These are phyloP conservation scores for Hydractinia symbiolongicarpus DNA, from an alignment of 30 jellyfish, hydroid and myxozoan genomes.

Conservation along the genomic window DNA sequence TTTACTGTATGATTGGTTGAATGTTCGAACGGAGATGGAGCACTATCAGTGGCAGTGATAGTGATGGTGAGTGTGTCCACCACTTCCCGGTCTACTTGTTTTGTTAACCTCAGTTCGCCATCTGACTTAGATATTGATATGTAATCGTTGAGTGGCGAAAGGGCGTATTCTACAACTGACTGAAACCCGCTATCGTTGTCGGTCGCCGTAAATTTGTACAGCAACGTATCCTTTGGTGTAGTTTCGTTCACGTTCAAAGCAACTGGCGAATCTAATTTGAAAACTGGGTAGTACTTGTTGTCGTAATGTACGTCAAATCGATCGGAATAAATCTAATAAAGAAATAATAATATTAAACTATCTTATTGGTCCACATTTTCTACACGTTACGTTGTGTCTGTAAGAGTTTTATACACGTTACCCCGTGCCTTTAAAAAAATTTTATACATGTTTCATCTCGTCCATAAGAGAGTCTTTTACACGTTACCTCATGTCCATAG, in stretches of 20 bases:
- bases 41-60: constrained; percentile 64
- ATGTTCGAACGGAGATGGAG: constrained; percentile 73
- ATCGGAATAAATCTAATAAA: background rate
- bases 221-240: constrained; percentile 28
- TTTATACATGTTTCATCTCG: too few species aligned
- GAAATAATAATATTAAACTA: background rate
- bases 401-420: too few species aligned
- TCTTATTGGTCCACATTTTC: background rate
- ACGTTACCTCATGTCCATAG: constrained; percentile 55
- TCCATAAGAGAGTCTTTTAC: too few species aligned
- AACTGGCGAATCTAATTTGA: constrained; percentile 26
- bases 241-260: constrained; percentile 43
- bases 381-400: too few species aligned
- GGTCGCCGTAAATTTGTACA: constrained; percentile 52
- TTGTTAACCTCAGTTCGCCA: constrained; percentile 39
- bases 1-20: constrained; percentile 33
- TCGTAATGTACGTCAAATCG: constrained; percentile 40
- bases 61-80: constrained; percentile 37
- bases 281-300: constrained; percentile 59
- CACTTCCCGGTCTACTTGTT: constrained; percentile 59
- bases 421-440: background rate
- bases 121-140: constrained; percentile 30
- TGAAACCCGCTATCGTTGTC: constrained; percentile 70
- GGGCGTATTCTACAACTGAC: constrained; percentile 35
- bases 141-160: constrained; percentile 9